Evolutionary conservation across 2,888 invertebrate species (phyloP).

Genomic region (Lathronympha strigana): DNA sequence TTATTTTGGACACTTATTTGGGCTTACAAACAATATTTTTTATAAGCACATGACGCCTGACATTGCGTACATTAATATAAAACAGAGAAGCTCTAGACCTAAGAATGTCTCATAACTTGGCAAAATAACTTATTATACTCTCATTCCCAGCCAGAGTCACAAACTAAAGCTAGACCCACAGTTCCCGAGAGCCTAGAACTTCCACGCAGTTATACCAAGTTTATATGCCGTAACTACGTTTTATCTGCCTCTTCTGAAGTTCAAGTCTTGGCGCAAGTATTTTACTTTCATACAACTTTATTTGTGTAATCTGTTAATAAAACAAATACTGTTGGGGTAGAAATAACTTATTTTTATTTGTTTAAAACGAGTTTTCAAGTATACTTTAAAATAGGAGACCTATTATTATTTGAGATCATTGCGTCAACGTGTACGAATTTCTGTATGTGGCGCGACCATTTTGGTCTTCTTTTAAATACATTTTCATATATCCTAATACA

Average conservation of each 20-base stretch:
- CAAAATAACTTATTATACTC: conserved; percentile 13
- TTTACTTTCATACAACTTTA: conserved; percentile 1
- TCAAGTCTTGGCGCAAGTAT: conserved; percentile 6
- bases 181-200: conserved; percentile 18
- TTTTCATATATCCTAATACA: too few species aligned
- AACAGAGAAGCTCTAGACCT: neutral
- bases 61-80: neutral
- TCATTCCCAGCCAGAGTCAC: neutral
- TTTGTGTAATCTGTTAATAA: conserved; percentile 10
- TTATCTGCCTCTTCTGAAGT: conserved; percentile 17
- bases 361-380: too few species aligned
- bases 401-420: too few species aligned
- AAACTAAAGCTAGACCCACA: conserved; percentile 18
- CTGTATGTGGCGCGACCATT: too few species aligned
- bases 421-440: too few species aligned
- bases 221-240: conserved; percentile 20
- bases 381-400: too few species aligned
- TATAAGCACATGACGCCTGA: neutral
- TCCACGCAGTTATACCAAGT: conserved; percentile 27
- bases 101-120: conserved; percentile 5
- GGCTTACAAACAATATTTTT: neutral
- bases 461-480: too few species aligned
- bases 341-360: neutral
- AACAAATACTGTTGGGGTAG: neutral
- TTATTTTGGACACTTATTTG: too few species aligned